These are phyloP conservation scores for Periphyllus acericola DNA, from an alignment of 2,888 invertebrate genomes.

Conservation along the genomic window DNA sequence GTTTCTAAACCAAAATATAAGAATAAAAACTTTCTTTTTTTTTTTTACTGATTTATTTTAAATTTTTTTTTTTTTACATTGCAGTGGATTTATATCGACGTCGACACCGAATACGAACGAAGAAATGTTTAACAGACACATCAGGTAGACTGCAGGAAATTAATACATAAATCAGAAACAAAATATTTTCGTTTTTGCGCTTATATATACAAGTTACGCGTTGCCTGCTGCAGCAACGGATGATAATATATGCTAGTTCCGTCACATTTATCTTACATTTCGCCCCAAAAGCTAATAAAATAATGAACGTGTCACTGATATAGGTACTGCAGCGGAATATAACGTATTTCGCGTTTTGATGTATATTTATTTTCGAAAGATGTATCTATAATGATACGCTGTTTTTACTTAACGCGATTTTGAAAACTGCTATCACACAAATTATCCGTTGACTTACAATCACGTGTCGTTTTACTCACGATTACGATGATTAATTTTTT, in stretches of 20 bases:
- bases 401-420: no score
- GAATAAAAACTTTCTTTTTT: background rate
- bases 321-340: background rate
- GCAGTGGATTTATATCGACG: background rate
- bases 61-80: background rate
- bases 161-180: constrained; percentile 36
- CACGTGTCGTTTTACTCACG: background rate
- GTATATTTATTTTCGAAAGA: constrained; percentile 2
- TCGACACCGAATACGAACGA: background rate
- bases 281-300: background rate
- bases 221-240: background rate
- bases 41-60: background rate
- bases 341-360: background rate
- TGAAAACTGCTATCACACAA: no score
- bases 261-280: background rate
- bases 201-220: no score
- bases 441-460: no score
- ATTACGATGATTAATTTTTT: background rate
- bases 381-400: background rate
- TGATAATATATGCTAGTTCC: background rate
- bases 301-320: background rate
- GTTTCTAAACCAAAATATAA: background rate
- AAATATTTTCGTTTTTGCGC: background rate
- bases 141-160: constrained; percentile 25
- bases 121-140: background rate